Conservation (phyloP, 92 coral and sea anemone genomes). For the Porites lobata region DNA sequence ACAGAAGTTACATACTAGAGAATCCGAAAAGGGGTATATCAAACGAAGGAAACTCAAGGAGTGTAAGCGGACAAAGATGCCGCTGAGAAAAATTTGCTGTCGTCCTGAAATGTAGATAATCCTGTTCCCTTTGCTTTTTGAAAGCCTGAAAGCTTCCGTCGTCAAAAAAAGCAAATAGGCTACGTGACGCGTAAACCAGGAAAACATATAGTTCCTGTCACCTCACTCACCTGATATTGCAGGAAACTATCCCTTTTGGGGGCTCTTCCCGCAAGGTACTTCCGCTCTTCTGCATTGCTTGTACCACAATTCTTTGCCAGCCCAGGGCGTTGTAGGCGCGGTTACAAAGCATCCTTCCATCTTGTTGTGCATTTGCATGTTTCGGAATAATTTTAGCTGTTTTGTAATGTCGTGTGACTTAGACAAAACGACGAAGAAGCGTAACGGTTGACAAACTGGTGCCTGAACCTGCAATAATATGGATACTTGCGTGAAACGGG, state of each 20-base stretch:
- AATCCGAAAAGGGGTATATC: no score
- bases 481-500: conserved; percentile 14
- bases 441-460: conserved; percentile 6
- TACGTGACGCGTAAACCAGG: neutral
- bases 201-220: neutral
- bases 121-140: no score
- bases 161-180: neutral
- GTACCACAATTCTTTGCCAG: neutral
- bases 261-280: no score
- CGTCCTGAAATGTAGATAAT: no score
- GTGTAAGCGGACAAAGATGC: no score
- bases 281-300: no score
- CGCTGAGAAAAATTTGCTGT: no score
- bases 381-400: conserved; percentile 3
- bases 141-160: no score
- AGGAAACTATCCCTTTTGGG: no score
- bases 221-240: neutral
- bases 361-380: conserved; percentile 4
- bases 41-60: no score
- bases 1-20: no score
- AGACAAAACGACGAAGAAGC: neutral
- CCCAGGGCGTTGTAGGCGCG: neutral
- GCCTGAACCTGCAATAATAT: neutral
- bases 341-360: conserved; percentile 30
- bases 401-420: conserved; percentile 35